phyloP scores from a whole-genome alignment of 2,113 vertebrate genomes.

The Thamnophis sirtalis region DNA sequence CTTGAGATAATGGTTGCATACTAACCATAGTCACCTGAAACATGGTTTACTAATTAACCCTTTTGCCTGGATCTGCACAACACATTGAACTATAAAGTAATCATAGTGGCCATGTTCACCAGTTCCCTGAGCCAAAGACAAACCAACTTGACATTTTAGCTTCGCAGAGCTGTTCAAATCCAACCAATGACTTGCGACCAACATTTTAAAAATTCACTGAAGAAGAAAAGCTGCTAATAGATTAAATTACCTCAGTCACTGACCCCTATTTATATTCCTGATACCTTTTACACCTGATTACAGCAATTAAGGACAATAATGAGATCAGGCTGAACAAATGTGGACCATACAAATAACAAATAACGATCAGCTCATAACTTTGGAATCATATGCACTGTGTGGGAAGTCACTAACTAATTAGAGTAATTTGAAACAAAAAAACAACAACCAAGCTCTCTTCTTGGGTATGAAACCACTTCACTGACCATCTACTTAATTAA shows the following conservation, averaged over 20 bases:
- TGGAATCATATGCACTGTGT: not conserved
- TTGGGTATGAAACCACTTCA: not conserved
- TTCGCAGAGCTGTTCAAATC: not conserved
- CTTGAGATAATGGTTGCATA: not conserved
- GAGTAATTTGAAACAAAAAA: not conserved
- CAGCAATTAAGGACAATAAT: not conserved
- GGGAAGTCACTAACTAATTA: constrained; percentile 4
- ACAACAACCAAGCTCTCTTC: not conserved
- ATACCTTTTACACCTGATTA: not conserved
- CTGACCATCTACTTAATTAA: not conserved
- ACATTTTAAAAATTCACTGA: not conserved
- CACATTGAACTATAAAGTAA: not conserved
- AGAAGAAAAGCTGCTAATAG: not conserved
- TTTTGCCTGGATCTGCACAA: not conserved
- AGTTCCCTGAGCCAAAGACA: not conserved
- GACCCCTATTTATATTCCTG: not conserved
- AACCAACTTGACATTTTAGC: not conserved
- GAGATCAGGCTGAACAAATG: not conserved
- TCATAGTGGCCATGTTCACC: not conserved
- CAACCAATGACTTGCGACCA: not conserved
- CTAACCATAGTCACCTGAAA: not conserved
- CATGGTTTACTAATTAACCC: not conserved
- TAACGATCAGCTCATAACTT: not conserved
- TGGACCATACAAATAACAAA: not conserved
- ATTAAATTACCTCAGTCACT: not conserved